Conservation (phyloP, 1,140 invertebrate genomes). For the Drosophila willistoni region DNA sequence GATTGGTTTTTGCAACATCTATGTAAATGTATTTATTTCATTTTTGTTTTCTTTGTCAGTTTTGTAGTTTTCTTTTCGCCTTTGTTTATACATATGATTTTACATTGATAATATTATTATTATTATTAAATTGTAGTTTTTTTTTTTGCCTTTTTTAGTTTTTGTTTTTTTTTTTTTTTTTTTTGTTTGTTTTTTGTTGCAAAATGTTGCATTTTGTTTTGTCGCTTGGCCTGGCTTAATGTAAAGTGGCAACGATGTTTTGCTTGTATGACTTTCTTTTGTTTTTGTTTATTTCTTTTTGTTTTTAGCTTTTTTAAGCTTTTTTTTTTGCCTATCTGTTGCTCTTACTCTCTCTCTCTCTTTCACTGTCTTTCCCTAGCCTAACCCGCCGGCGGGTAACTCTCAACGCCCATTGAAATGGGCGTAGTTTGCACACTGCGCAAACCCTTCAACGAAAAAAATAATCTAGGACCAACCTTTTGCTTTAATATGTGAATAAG, state of each 20-base stretch:
- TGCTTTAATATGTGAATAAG: slow-evolving; percentile 24
- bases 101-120: slow-evolving; percentile 76
- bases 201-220: slow-evolving; percentile 18
- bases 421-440: slow-evolving; percentile 66
- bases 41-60: slow-evolving; percentile 46
- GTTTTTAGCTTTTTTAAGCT: too few species aligned
- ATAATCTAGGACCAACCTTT: slow-evolving; percentile 43
- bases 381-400: slow-evolving; percentile 73
- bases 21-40: slow-evolving; percentile 82
- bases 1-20: slow-evolving; percentile 75
- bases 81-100: slow-evolving; percentile 73
- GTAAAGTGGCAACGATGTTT: slow-evolving; percentile 21
- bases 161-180: slow-evolving; percentile 14
- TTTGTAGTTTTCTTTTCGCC: slow-evolving; percentile 50
- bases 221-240: slow-evolving; percentile 41
- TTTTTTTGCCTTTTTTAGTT: slow-evolving; percentile 24
- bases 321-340: slow-evolving; percentile 27
- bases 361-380: slow-evolving; percentile 26
- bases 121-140: slow-evolving; percentile 64
- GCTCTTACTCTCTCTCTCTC: slow-evolving; percentile 9
- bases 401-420: slow-evolving; percentile 42
- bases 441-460: slow-evolving; percentile 38
- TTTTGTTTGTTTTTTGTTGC: slow-evolving; percentile 15
- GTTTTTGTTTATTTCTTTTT: neutral
- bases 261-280: neutral